A percentile compares a stretch with the other conserved stretches of the same genome.
phyloP scores from a whole-genome alignment of 1,140 invertebrate genomes.

The Hypsibius dujardini region DNA sequence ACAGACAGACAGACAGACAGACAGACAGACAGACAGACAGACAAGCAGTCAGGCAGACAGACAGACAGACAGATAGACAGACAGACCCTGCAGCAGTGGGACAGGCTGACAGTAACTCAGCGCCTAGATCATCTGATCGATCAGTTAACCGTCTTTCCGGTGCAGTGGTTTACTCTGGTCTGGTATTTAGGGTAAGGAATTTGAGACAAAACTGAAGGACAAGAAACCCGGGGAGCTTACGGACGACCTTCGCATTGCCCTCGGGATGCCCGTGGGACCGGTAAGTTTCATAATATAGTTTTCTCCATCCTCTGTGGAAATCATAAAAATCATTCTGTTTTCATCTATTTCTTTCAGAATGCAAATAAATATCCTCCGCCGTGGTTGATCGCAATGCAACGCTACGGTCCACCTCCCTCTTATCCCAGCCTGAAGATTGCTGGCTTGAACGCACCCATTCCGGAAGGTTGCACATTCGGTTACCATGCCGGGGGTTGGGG shows the following conservation, averaged over 20 bases:
- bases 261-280: slow-evolving; percentile 95
- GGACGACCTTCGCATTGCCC: slow-evolving; percentile 79
- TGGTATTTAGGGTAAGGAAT: slow-evolving; percentile 70
- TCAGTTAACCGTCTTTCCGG: too few relatives aligned
- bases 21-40: too few relatives aligned
- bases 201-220: slow-evolving; percentile 88
- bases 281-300: slow-evolving; percentile 30
- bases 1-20: too few relatives aligned
- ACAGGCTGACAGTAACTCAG: too few relatives aligned
- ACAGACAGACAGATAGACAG: too few relatives aligned
- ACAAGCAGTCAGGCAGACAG: too few relatives aligned
- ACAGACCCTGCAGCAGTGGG: too few relatives aligned
- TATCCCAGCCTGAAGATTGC: slow-evolving; percentile 97
- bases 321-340: slow-evolving; percentile 19
- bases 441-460: slow-evolving; percentile 75
- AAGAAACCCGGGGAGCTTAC: slow-evolving; percentile 96
- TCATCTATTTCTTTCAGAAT: slow-evolving; percentile 26
- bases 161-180: not conserved
- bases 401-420: slow-evolving; percentile 94
- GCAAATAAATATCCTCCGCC: slow-evolving; percentile 64
- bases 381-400: slow-evolving; percentile 98
- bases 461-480: slow-evolving; percentile 88
- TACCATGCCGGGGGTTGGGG: slow-evolving; percentile 99
- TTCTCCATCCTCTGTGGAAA: slow-evolving; percentile 11
- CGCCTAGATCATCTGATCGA: too few relatives aligned